Conservation (phyloP, 2,113 vertebrate genomes). For the Siphamia tubifer region DNA sequence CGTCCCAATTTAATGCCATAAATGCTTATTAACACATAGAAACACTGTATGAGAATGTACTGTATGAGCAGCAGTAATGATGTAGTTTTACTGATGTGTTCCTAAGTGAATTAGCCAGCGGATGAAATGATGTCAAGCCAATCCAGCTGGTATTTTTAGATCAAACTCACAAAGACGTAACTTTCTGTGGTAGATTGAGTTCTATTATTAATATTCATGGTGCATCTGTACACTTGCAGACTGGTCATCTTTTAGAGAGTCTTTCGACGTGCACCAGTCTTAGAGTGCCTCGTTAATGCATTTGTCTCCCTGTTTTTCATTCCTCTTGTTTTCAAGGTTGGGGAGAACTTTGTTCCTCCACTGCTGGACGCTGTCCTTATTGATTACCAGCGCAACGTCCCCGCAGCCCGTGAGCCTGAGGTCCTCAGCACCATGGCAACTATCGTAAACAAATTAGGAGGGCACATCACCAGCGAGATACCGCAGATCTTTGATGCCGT, state of each 20-base stretch:
- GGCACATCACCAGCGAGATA: conserved; percentile 97
- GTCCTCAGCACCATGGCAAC: conserved; percentile 99
- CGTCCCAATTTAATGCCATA: no score
- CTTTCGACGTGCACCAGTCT: background rate
- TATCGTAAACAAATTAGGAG: conserved; percentile 97
- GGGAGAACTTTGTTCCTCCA: conserved; percentile 98
- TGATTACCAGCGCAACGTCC: conserved; percentile 98
- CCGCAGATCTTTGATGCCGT: conserved; percentile 99
- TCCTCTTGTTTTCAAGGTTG: conserved; percentile 81
- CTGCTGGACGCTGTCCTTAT: conserved; percentile 97
- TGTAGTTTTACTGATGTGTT: background rate
- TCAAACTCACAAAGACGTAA: conserved; percentile 14
- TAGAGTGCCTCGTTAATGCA: background rate
- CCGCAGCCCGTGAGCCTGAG: conserved; percentile 96
- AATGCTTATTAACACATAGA: background rate
- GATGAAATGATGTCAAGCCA: conserved; percentile 9
- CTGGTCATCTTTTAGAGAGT: background rate
- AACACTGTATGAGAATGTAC: background rate
- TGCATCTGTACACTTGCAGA: background rate
- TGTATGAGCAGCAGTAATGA: background rate
- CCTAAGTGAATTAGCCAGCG: background rate
- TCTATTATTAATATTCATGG: background rate
- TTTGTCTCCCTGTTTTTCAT: background rate
- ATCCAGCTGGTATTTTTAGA: conserved; percentile 44
- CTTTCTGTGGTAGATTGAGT: background rate